These are phyloP conservation scores for Lacerta agilis DNA, from an alignment of 2,797 vertebrate species.

Conservation along the genomic window DNA sequence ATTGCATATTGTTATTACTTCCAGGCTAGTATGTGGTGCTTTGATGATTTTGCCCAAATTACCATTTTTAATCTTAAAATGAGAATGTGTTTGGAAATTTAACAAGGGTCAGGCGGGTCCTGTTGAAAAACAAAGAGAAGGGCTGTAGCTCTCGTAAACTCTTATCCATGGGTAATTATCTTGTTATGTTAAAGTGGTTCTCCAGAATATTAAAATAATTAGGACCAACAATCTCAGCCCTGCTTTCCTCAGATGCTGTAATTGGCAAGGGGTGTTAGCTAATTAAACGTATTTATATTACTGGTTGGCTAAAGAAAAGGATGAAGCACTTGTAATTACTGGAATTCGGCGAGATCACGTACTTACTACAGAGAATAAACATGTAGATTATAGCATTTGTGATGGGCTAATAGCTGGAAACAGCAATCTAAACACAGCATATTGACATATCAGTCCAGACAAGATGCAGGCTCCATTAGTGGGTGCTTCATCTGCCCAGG, in stretches of 20 bases:
- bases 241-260: slow-evolving; percentile 71
- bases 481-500: neutral
- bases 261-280: slow-evolving; percentile 77
- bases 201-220: slow-evolving; percentile 80
- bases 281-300: slow-evolving; percentile 75
- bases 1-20: slow-evolving; percentile 64
- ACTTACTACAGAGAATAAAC: slow-evolving; percentile 66
- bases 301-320: slow-evolving; percentile 66
- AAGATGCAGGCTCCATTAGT: neutral
- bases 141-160: slow-evolving; percentile 62
- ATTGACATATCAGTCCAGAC: slow-evolving; percentile 19
- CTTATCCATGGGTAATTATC: slow-evolving; percentile 72
- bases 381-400: slow-evolving; percentile 43
- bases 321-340: slow-evolving; percentile 63
- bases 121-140: slow-evolving; percentile 67
- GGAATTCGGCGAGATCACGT: slow-evolving; percentile 63
- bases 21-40: slow-evolving; percentile 61
- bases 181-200: slow-evolving; percentile 74
- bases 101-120: slow-evolving; percentile 60
- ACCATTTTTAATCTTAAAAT: slow-evolving; percentile 73
- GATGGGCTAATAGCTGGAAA: slow-evolving; percentile 41
- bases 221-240: slow-evolving; percentile 72
- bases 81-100: slow-evolving; percentile 69
- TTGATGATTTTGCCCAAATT: slow-evolving; percentile 72
- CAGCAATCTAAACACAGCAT: neutral